Percentiles rank a stretch among this genome's conserved stretches.
Conservation (phyloP, 2,888 invertebrate species). For the Hirtodrosophila histrioides region DNA sequence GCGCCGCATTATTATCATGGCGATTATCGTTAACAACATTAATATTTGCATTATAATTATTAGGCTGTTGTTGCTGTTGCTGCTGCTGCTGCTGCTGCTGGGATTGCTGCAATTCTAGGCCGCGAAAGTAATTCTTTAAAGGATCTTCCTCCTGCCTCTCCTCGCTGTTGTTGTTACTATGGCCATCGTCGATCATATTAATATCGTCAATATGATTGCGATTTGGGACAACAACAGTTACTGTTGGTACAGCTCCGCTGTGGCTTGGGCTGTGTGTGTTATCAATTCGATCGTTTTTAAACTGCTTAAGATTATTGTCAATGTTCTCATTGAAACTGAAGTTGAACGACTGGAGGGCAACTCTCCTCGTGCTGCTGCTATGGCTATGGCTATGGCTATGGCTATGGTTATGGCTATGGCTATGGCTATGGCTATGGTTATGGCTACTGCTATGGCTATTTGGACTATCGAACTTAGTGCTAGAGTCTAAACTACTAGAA, state of each 20-base stretch:
- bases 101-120: slow-evolving; percentile 46
- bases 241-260: slow-evolving; percentile 17
- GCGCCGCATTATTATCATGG: slow-evolving; percentile 48
- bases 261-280: slow-evolving; percentile 15
- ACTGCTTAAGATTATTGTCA: slow-evolving; percentile 82
- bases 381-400: slow-evolving; percentile 23
- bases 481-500: slow-evolving; percentile 78
- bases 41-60: slow-evolving; percentile 65
- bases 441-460: slow-evolving; percentile 48
- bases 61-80: slow-evolving; percentile 65
- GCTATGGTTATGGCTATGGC: slow-evolving; percentile 37
- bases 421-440: slow-evolving; percentile 35
- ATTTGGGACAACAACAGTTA: slow-evolving; percentile 37
- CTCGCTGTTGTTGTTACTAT: slow-evolving; percentile 49
- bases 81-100: slow-evolving; percentile 37
- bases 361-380: neutral
- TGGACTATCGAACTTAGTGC: slow-evolving; percentile 80
- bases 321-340: slow-evolving; percentile 63
- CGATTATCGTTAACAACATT: slow-evolving; percentile 66
- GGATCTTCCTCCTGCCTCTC: slow-evolving; percentile 37
- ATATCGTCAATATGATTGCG: slow-evolving; percentile 73
- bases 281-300: slow-evolving; percentile 74
- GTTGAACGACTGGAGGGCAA: slow-evolving; percentile 3
- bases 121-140: slow-evolving; percentile 52
- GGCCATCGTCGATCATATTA: slow-evolving; percentile 62